These are phyloP conservation scores for Pelodiscus sinensis DNA, from an alignment of 2,113 vertebrate species.

Conservation along the genomic window DNA sequence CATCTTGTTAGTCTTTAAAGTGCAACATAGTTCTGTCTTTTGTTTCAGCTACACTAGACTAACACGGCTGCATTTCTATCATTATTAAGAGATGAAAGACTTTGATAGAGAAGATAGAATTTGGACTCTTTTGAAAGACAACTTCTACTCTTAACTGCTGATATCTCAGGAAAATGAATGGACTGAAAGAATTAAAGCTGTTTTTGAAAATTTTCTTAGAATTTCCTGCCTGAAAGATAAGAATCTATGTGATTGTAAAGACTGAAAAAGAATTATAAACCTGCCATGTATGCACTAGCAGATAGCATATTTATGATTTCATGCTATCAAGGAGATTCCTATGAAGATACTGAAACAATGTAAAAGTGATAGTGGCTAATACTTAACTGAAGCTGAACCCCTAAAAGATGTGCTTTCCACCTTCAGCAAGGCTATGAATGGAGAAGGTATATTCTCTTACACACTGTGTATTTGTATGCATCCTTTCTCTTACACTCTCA, in stretches of 20 bases:
- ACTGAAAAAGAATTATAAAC: neutral
- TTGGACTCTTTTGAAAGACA: neutral
- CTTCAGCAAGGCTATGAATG: neutral
- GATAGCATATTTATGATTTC: neutral
- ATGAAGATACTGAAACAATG: neutral
- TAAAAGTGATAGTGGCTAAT: neutral
- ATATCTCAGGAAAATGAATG: neutral
- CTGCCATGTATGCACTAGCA: neutral
- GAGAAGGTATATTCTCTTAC: neutral
- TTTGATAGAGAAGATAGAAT: neutral
- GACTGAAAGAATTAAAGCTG: neutral
- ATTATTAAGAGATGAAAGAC: neutral
- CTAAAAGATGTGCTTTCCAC: neutral
- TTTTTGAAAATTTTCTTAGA: neutral
- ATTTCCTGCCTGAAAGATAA: neutral
- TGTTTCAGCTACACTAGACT: too few relatives aligned
- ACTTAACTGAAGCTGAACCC: neutral
- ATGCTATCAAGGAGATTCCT: neutral
- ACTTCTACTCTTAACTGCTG: neutral
- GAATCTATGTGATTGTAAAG: neutral
- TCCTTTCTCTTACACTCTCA: neutral
- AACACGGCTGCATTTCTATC: too few relatives aligned
- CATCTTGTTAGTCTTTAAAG: too few relatives aligned
- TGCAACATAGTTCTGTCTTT: too few relatives aligned
- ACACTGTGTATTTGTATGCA: neutral